Evolutionary conservation across 2,888 invertebrate genomes (phyloP).

Genomic region (Xanthorhoe designata): DNA sequence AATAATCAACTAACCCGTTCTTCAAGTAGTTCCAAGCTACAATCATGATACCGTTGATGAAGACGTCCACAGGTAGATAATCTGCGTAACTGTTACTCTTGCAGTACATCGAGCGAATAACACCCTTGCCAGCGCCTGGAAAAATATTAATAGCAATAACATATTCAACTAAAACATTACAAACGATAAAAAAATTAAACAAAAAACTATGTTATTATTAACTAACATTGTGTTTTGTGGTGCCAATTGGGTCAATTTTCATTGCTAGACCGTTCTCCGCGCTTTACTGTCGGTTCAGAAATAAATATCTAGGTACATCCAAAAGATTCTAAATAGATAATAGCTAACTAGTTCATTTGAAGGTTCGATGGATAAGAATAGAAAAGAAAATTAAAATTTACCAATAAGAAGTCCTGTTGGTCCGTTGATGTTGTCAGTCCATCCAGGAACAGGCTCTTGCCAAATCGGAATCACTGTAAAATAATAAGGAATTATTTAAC

Average conservation of each 20-base stretch:
- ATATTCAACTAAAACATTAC: too few relatives aligned
- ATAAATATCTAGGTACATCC: too few relatives aligned
- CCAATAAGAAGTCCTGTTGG: conserved; percentile 92
- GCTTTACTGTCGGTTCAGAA: too few relatives aligned
- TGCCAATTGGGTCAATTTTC: too few relatives aligned
- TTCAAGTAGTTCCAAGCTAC: conserved; percentile 88
- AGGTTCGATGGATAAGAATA: too few relatives aligned
- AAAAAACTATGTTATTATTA: too few relatives aligned
- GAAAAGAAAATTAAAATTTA: conserved; percentile 10
- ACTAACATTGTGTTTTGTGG: too few relatives aligned
- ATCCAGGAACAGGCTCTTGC: conserved; percentile 92
- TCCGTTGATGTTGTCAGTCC: conserved; percentile 98
- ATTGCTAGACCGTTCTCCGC: too few relatives aligned
- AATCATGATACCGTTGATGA: conserved; percentile 91
- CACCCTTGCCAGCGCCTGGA: conserved; percentile 92
- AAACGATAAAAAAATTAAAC: too few relatives aligned
- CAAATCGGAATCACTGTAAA: conserved; percentile 92
- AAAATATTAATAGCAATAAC: too few relatives aligned
- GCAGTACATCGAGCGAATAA: conserved; percentile 95
- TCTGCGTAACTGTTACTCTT: conserved; percentile 92
- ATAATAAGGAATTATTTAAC: background rate
- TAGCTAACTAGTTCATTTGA: too few relatives aligned
- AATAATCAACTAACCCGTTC: conserved; percentile 70
- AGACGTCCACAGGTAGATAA: conserved; percentile 92
- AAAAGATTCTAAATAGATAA: too few relatives aligned